Percentiles rank a stretch among this genome's conserved stretches.
These are phyloP conservation scores for Ancistrus triradiatus DNA, from an alignment of 2,113 vertebrate species.

Conservation along the genomic window DNA sequence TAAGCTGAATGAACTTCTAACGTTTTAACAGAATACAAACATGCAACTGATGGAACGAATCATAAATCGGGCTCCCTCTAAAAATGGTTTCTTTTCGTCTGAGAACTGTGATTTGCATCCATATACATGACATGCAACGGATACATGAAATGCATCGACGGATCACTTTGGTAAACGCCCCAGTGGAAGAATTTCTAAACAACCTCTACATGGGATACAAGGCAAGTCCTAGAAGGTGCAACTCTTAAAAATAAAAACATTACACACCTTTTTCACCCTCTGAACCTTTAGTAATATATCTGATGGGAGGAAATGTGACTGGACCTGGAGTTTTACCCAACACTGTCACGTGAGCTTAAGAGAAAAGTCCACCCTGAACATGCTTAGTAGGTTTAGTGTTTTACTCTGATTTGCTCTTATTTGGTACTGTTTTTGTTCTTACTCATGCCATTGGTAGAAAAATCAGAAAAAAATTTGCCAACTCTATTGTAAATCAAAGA, in stretches of 20 bases:
- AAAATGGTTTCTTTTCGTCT: background rate
- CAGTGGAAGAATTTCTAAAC: background rate
- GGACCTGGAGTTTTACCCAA: background rate
- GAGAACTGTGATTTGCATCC: background rate
- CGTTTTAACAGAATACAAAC: constrained; percentile 31
- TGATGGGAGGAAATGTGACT: background rate
- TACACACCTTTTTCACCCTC: background rate
- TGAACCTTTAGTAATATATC: background rate
- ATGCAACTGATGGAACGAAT: constrained; percentile 24
- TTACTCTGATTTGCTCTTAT: too few relatives aligned
- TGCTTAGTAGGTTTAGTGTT: too few relatives aligned
- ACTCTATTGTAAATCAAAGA: too few relatives aligned
- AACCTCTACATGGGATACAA: too few relatives aligned
- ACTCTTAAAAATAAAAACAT: constrained; percentile 2
- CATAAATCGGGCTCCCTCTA: background rate
- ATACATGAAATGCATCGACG: constrained; percentile 3
- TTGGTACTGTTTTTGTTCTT: too few relatives aligned
- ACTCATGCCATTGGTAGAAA: too few relatives aligned
- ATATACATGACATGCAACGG: background rate
- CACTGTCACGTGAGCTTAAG: too few relatives aligned
- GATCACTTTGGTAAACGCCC: background rate
- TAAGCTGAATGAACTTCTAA: constrained; percentile 14
- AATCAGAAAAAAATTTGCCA: too few relatives aligned
- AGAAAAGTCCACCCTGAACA: too few relatives aligned
- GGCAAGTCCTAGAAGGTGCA: background rate